phyloP scores from a whole-genome alignment of 2,888 invertebrate species.

The Spisula solida region DNA sequence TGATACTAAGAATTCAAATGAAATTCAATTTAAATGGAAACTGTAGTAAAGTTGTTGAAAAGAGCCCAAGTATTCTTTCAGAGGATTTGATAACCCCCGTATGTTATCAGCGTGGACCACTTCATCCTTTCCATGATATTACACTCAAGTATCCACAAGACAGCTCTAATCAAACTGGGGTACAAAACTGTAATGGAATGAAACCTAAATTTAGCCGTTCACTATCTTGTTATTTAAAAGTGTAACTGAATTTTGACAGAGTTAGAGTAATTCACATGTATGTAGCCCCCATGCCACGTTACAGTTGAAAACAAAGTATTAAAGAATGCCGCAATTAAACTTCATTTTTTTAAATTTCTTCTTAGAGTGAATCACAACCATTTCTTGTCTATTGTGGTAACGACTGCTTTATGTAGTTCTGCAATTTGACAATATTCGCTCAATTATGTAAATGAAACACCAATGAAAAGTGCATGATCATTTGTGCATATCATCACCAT shows the following conservation, averaged over 20 bases:
- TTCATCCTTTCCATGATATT: conserved; percentile 16
- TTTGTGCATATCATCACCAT: no score
- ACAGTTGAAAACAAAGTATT: no score
- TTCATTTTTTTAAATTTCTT: no score
- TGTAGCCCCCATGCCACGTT: no score
- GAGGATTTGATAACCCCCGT: neutral
- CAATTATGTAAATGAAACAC: no score
- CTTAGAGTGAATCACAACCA: no score
- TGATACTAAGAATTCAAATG: neutral
- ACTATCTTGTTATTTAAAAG: conserved; percentile 9
- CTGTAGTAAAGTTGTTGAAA: conserved; percentile 10
- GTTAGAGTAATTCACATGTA: neutral
- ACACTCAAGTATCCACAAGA: neutral
- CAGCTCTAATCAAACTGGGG: neutral
- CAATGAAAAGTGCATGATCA: no score
- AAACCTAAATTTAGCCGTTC: conserved; percentile 9
- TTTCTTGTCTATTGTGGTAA: no score
- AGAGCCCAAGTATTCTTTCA: neutral
- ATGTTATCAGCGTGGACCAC: neutral
- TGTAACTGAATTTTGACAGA: neutral
- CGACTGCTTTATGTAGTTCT: neutral
- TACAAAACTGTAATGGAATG: neutral
- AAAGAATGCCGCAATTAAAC: no score
- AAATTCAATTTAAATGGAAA: neutral
- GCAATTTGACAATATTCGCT: no score